phyloP scores from a whole-genome alignment of 2,797 vertebrate genomes.

The Vipera ursinii region DNA sequence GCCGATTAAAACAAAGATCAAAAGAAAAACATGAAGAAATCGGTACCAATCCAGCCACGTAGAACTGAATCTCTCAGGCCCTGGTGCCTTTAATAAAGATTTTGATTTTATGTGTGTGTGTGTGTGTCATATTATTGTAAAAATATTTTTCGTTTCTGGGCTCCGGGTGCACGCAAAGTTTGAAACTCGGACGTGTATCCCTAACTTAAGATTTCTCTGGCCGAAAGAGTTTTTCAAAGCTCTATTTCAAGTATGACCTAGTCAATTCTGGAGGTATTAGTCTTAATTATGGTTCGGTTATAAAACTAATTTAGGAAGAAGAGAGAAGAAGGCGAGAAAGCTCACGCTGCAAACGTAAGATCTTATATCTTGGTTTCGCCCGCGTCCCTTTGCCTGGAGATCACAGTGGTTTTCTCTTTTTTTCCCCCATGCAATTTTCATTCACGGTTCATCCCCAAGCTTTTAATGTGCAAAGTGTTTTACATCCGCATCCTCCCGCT shows the following conservation, averaged over 20 bases:
- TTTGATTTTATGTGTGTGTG: not conserved
- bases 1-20: not conserved
- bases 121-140: not conserved
- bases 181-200: not conserved
- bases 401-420: not conserved
- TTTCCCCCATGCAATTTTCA: not conserved
- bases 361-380: not conserved
- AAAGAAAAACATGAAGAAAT: not conserved
- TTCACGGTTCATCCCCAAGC: not conserved
- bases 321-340: not conserved
- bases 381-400: not conserved
- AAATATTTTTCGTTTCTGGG: not conserved
- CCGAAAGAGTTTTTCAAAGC: not conserved
- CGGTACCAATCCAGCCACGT: not conserved
- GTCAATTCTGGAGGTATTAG: not conserved
- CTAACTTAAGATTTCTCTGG: not conserved
- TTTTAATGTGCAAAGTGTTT: not conserved
- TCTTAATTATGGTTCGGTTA: not conserved
- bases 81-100: not conserved
- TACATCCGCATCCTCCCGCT: not conserved
- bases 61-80: not conserved
- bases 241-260: not conserved
- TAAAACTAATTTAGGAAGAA: not conserved
- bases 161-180: not conserved
- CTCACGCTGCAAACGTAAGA: not conserved